Conservation (phyloP, 2,888 invertebrate genomes). For the Acanthoscelides obtectus region DNA sequence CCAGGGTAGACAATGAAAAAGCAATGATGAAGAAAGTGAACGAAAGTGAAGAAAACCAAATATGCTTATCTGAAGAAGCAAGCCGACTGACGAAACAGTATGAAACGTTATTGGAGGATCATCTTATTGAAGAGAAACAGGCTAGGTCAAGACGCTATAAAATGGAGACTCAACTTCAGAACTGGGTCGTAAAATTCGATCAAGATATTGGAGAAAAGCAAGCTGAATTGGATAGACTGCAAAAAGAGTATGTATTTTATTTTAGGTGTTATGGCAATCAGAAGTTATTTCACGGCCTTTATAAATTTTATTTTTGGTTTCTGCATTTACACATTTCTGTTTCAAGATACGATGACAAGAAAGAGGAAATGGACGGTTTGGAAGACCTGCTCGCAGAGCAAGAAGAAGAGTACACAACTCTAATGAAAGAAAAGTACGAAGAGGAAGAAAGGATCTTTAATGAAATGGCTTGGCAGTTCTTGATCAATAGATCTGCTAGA, state of each 20-base stretch:
- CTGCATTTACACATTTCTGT: not conserved
- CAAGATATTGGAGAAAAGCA: slow-evolving; percentile 57
- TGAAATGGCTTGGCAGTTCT: slow-evolving; percentile 44
- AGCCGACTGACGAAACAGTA: slow-evolving; percentile 46
- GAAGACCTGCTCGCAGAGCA: slow-evolving; percentile 52
- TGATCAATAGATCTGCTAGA: slow-evolving; percentile 35
- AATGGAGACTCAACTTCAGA: slow-evolving; percentile 54
- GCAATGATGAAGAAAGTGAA: slow-evolving; percentile 53
- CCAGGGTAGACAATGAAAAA: slow-evolving; percentile 27
- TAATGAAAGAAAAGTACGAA: slow-evolving; percentile 58
- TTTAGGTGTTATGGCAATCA: not conserved
- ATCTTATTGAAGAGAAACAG: slow-evolving; percentile 53
- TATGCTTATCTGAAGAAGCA: slow-evolving; percentile 52
- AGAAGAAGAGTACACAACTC: slow-evolving; percentile 51
- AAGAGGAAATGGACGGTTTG: slow-evolving; percentile 46
- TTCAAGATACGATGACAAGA: slow-evolving; percentile 50
- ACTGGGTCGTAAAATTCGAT: slow-evolving; percentile 59
- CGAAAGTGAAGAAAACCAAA: slow-evolving; percentile 48
- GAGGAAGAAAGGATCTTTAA: slow-evolving; percentile 54
- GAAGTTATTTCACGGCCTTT: not conserved
- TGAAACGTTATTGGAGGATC: slow-evolving; percentile 45
- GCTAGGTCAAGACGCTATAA: slow-evolving; percentile 54
- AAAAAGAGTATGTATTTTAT: slow-evolving; percentile 33
- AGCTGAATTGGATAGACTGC: slow-evolving; percentile 51
- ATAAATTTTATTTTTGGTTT: not conserved